Conservation (phyloP, 1,140 invertebrate species). For the Drosophila suzukii region DNA sequence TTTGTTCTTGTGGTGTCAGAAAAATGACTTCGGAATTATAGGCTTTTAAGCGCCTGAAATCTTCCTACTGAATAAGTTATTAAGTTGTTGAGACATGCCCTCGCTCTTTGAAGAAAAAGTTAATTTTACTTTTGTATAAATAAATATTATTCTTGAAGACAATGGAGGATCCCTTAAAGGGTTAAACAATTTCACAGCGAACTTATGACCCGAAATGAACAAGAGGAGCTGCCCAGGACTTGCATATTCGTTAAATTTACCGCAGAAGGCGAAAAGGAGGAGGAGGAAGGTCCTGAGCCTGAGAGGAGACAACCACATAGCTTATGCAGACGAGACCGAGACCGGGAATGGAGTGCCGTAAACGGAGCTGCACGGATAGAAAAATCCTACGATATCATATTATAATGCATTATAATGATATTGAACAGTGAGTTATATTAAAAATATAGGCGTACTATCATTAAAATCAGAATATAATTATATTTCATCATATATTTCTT, state of each 20-base stretch:
- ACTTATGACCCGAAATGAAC: conserved; percentile 38
- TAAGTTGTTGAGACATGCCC: no score
- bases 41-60: neutral
- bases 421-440: no score
- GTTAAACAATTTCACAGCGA: conserved; percentile 55
- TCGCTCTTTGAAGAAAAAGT: neutral
- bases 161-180: neutral
- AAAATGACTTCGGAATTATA: neutral
- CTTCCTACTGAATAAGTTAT: no score
- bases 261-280: conserved; percentile 16
- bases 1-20: neutral
- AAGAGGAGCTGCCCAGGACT: conserved; percentile 12
- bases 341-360: conserved; percentile 1
- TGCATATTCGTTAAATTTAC: conserved; percentile 52
- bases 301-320: conserved; percentile 54
- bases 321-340: conserved; percentile 59
- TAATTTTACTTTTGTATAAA: neutral
- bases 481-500: no score
- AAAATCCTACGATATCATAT: neutral
- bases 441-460: no score
- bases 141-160: neutral
- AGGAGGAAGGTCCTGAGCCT: conserved; percentile 27
- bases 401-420: neutral
- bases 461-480: no score
- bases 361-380: neutral